These are phyloP conservation scores for Cecropterus lyciades DNA, from an alignment of 1,140 invertebrate species.

Conservation along the genomic window DNA sequence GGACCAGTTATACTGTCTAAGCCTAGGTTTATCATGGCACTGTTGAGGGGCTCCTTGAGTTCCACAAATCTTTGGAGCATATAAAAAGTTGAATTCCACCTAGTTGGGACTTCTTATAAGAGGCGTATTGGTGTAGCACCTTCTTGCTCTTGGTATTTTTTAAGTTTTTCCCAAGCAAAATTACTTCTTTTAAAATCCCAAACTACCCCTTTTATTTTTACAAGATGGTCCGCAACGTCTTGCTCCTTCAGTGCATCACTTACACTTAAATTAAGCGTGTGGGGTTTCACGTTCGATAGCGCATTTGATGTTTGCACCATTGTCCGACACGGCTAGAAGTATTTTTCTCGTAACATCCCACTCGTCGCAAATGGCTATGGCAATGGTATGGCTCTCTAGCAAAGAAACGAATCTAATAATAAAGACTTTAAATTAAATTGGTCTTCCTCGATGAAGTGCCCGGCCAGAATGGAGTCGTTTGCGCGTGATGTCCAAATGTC, in stretches of 20 bases:
- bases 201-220: slow-evolving; percentile 39
- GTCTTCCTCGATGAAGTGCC: slow-evolving; percentile 32
- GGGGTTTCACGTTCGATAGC: slow-evolving; percentile 23
- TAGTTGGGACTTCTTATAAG: slow-evolving; percentile 29
- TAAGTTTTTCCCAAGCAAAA: slow-evolving; percentile 37
- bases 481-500: too few relatives aligned
- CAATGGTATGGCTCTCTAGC: slow-evolving; percentile 14
- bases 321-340: slow-evolving; percentile 19
- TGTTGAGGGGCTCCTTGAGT: slow-evolving; percentile 22
- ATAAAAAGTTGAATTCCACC: slow-evolving; percentile 40
- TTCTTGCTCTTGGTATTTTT: slow-evolving; percentile 30
- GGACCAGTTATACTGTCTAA: not conserved
- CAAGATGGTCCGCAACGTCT: not conserved
- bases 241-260: slow-evolving; percentile 1
- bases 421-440: slow-evolving; percentile 16
- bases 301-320: slow-evolving; percentile 33
- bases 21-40: slow-evolving; percentile 28
- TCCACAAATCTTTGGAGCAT: slow-evolving; percentile 32
- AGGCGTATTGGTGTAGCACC: slow-evolving; percentile 14
- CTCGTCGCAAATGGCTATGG: slow-evolving; percentile 9
- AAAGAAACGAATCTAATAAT: slow-evolving; percentile 20
- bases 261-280: slow-evolving; percentile 24
- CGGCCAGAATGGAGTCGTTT: slow-evolving; percentile 35
- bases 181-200: slow-evolving; percentile 38
- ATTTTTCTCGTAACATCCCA: slow-evolving; percentile 27